Evolutionary conservation across 2,888 invertebrate species (phyloP).

Genomic region (Spisula subtruncata): DNA sequence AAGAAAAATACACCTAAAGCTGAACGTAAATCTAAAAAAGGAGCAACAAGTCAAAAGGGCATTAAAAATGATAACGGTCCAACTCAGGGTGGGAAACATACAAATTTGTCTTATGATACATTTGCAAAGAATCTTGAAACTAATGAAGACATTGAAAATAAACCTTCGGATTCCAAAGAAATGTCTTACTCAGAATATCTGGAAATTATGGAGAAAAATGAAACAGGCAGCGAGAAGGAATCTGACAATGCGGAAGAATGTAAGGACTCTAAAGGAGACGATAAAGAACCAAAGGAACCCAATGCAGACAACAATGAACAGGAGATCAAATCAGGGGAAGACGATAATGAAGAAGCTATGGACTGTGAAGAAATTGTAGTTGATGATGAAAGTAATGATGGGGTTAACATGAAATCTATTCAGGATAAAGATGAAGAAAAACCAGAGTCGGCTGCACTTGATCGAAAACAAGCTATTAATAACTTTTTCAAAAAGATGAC

Average conservation of each 20-base stretch:
- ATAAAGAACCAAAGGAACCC: constrained; percentile 35
- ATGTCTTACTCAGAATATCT: constrained; percentile 64
- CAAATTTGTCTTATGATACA: constrained; percentile 39
- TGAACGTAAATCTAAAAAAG: not conserved
- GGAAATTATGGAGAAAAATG: constrained; percentile 30
- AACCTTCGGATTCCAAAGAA: constrained; percentile 37
- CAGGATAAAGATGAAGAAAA: constrained; percentile 8
- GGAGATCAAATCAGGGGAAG: not conserved
- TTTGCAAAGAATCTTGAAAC: constrained; percentile 50
- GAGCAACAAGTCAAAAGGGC: not conserved
- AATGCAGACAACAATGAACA: not conserved
- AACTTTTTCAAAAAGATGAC: constrained; percentile 53
- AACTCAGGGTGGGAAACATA: not conserved
- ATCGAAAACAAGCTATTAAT: constrained; percentile 18
- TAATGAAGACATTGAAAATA: constrained; percentile 7
- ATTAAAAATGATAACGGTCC: not conserved
- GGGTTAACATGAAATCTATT: not conserved
- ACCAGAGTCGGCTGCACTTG: too few species aligned
- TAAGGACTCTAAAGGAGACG: constrained; percentile 12
- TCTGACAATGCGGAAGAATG: constrained; percentile 32
- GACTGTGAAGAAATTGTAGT: constrained; percentile 40
- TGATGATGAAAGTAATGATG: constrained; percentile 6
- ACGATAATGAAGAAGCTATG: constrained; percentile 35
- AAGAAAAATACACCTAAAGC: not conserved
- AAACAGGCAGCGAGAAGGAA: constrained; percentile 31